phyloP scores from a whole-genome alignment of 2,888 invertebrate genomes.

The Dione juno region DNA sequence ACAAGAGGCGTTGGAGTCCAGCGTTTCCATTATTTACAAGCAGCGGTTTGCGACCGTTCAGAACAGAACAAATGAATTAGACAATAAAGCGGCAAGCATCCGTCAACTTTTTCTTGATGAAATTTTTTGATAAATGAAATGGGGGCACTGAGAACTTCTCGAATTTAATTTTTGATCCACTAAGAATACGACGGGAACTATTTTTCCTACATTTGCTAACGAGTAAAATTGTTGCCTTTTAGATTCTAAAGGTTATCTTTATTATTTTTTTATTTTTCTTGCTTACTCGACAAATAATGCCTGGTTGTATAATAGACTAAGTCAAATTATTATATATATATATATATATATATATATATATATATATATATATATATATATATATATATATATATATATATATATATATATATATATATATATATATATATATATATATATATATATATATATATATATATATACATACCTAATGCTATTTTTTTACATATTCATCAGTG shows the following conservation, averaged over 20 bases:
- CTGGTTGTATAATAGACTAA: background rate
- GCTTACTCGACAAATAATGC: background rate
- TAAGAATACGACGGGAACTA: conserved; percentile 50
- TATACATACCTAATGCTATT: too few relatives aligned
- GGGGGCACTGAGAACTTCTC: conserved; percentile 60
- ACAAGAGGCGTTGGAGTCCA: conserved; percentile 59
- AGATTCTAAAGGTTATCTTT: background rate
- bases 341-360: too few relatives aligned
- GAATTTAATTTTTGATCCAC: conserved; percentile 68
- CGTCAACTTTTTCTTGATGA: conserved; percentile 69
- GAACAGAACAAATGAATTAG: conserved; percentile 70
- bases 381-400: too few relatives aligned
- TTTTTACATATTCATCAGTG: too few relatives aligned
- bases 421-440: too few relatives aligned
- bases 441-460: too few relatives aligned
- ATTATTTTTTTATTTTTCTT: too few relatives aligned
- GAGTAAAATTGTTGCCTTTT: background rate
- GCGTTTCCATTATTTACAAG: conserved; percentile 69
- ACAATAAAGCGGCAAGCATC: conserved; percentile 68
- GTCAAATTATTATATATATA: background rate
- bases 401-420: too few relatives aligned
- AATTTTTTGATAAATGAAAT: conserved; percentile 70
- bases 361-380: too few relatives aligned
- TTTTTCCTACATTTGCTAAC: too few relatives aligned
- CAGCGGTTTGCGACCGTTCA: conserved; percentile 61